Conservation (phyloP, 2,888 invertebrate genomes). For the Amitus sp. region DNA sequence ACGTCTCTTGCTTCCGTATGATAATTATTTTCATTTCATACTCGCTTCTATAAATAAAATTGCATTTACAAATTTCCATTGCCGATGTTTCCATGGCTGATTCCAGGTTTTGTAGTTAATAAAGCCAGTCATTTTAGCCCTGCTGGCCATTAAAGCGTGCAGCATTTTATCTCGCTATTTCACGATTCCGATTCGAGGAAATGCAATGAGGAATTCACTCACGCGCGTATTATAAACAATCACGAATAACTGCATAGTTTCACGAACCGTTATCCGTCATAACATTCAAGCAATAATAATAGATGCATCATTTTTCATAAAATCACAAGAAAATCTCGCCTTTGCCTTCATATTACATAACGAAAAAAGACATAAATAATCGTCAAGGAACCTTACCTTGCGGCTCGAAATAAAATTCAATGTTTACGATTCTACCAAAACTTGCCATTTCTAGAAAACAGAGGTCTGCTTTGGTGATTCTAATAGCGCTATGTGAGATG, state of each 20-base stretch:
- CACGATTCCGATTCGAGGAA: too few relatives aligned
- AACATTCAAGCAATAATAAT: neutral
- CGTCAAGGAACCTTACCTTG: too few relatives aligned
- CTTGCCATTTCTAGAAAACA: conserved; percentile 72
- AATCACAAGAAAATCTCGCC: neutral
- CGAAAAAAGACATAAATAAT: neutral
- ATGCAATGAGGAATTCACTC: too few relatives aligned
- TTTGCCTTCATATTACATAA: neutral
- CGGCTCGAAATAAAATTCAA: too few relatives aligned
- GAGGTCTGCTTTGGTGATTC: conserved; percentile 77
- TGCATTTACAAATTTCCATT: neutral
- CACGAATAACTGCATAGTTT: neutral
- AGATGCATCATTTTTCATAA: too few relatives aligned
- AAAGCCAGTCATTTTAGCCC: too few relatives aligned
- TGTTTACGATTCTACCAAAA: neutral
- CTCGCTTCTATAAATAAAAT: neutral
- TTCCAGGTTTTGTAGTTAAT: too few relatives aligned
- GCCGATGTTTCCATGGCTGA: too few relatives aligned
- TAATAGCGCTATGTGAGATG: conserved; percentile 71
- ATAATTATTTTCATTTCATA: neutral
- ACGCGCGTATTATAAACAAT: neutral
- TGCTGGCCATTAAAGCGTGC: too few relatives aligned
- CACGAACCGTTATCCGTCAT: conserved; percentile 19
- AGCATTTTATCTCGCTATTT: too few relatives aligned
- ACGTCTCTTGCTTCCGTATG: conserved; percentile 4